Evolutionary conservation across 2,113 vertebrate genomes (phyloP).

Genomic region (Cyanoderma ruficeps): DNA sequence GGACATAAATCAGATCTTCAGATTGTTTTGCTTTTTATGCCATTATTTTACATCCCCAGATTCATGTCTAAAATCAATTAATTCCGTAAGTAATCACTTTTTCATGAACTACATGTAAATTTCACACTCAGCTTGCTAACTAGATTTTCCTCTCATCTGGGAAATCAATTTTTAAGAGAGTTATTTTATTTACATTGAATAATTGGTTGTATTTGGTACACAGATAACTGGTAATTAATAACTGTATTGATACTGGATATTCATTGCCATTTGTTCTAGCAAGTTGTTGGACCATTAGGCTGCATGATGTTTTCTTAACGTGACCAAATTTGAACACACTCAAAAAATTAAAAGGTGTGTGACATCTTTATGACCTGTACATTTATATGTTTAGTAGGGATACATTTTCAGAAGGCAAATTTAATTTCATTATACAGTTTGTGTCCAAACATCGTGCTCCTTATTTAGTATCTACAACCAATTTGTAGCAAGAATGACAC

Average conservation of each 20-base stretch:
- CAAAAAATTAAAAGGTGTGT: not conserved
- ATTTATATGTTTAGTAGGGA: not conserved
- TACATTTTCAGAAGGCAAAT: not conserved
- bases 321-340: not conserved
- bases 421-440: not conserved
- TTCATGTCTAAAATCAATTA: conserved; percentile 60
- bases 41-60: not conserved
- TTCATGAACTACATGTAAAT: conserved; percentile 64
- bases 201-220: conserved; percentile 41
- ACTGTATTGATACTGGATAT: not conserved
- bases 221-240: conserved; percentile 29
- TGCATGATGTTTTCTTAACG: not conserved
- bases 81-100: conserved; percentile 61
- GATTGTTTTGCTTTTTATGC: conserved; percentile 2
- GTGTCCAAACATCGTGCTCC: not conserved
- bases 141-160: conserved; percentile 62
- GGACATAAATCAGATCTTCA: not conserved
- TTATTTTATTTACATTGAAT: conserved; percentile 60
- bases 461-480: not conserved
- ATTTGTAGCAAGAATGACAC: not conserved
- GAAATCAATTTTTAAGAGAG: conserved; percentile 65
- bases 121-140: conserved; percentile 66
- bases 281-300: not conserved
- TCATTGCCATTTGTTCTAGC: not conserved
- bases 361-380: not conserved